These are phyloP conservation scores for Microcebus ravelobensis DNA, from an alignment of 2,113 vertebrate genomes.

Conservation along the genomic window DNA sequence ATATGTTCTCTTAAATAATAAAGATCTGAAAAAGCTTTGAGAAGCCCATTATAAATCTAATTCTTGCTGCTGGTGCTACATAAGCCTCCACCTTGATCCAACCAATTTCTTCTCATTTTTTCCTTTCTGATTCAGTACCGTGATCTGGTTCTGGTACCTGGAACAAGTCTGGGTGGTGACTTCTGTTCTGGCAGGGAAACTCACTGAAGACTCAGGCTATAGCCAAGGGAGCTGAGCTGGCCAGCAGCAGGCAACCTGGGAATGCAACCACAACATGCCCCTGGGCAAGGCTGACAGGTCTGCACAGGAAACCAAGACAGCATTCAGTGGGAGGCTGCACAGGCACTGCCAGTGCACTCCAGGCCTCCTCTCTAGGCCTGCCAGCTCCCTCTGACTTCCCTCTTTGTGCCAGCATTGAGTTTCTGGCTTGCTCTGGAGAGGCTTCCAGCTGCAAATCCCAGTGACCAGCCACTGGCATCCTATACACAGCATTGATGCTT, in stretches of 20 bases:
- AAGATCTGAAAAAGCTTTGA: neutral
- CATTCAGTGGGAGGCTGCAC: neutral
- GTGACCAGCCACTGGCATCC: neutral
- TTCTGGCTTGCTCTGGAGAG: conserved; percentile 9
- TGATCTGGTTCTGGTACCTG: neutral
- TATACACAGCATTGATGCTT: neutral
- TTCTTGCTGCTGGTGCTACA: neutral
- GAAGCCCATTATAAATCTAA: neutral
- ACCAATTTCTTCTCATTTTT: neutral
- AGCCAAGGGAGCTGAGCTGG: neutral
- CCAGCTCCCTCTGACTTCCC: neutral
- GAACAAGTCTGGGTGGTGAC: neutral
- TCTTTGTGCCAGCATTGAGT: neutral
- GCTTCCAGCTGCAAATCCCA: neutral
- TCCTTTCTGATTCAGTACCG: conserved; percentile 17
- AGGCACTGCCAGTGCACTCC: neutral
- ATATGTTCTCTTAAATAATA: neutral
- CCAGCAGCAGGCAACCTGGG: neutral
- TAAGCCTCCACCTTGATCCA: neutral
- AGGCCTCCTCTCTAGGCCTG: neutral
- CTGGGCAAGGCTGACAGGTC: neutral
- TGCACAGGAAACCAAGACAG: neutral
- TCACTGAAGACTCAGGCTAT: neutral
- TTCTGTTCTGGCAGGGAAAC: neutral
- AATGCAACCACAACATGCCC: neutral